Evolutionary conservation across 2,888 invertebrate species (phyloP), one percentile per base, ranked within the genome.

Genomic region (Agriopis aurantiaria): DNA sequence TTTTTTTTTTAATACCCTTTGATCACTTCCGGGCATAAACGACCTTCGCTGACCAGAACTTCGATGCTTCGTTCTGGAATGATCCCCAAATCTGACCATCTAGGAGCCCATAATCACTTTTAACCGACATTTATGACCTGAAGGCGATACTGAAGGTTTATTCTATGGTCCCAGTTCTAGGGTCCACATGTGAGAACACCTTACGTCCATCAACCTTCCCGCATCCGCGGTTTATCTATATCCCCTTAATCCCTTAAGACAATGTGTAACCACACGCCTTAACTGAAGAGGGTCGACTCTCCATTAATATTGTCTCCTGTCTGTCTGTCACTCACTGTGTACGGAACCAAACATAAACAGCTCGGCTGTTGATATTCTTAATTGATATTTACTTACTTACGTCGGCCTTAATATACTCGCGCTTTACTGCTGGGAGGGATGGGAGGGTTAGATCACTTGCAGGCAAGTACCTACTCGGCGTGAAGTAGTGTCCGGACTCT

Each of bases 211-310:
- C 43, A 43, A 10, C 43, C 43, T 0, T 43, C 9, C 9, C 43
- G 1, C 43, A 9, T 43, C 43, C 23, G 17, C 43, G 12, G 2
- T 11, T 17, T 58, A 46, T 56, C 41, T 56, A 17, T 14, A 43
- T 17, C 23, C 11, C 23, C 12, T 12, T 58, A 58, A 58, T 58
- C 58, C 58, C 46, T 17, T 3, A 45, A 23, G 23, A 10, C 12
- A n/a, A n/a, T 46, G 62, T 60, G 51, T 62, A 12, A 1, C 23
- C 14, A 8, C 52, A 33, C 10, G 40, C 49, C 8, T 58, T 23
- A 56, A 40, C 62, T 74, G 73, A 76, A 68, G 69, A 75, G 75
- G 76, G 76, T 75, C 59, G 71, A 68, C 71, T 66, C 65, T 69
- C 65, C 69, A 76, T 76, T 76, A 76, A 61, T 62, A 65, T 14